phyloP scores from a whole-genome alignment of 2,113 vertebrate species.

The cattle (Bos taurus) region DNA sequence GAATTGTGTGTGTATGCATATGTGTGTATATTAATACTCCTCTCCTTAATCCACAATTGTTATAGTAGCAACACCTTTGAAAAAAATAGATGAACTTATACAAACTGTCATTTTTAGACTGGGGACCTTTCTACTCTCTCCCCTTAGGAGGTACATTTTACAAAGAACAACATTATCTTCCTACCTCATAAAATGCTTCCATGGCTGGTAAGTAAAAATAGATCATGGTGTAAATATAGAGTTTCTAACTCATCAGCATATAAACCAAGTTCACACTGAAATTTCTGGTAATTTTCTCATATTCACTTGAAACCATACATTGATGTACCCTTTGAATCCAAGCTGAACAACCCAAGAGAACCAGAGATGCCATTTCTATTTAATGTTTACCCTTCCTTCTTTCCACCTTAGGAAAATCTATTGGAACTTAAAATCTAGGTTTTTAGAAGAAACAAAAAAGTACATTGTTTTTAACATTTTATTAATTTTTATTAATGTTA shows the following conservation, averaged over 20 bases:
- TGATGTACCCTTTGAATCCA: background rate
- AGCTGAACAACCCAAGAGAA: background rate
- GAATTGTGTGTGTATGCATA: background rate
- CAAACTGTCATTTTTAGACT: constrained; percentile 17
- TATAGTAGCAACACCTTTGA: background rate
- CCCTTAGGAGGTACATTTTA: background rate
- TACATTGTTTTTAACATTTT: background rate
- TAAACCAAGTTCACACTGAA: constrained; percentile 12
- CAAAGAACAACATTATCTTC: background rate
- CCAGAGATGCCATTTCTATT: background rate
- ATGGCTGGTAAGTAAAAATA: background rate
- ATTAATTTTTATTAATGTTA: background rate
- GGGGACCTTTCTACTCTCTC: background rate
- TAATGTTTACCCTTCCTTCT: constrained; percentile 4
- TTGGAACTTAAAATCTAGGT: background rate
- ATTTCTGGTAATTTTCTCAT: background rate
- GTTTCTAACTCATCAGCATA: background rate
- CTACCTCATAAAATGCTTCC: constrained; percentile 7
- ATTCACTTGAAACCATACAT: background rate
- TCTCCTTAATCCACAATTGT: constrained; percentile 4
- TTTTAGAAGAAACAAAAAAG: constrained; percentile 19
- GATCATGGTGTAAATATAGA: background rate
- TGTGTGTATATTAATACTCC: background rate
- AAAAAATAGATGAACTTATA: constrained; percentile 37
- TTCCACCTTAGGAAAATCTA: background rate